Evolutionary conservation across 2,888 invertebrate genomes (phyloP).

Genomic region (Pimpla rufipes): DNA sequence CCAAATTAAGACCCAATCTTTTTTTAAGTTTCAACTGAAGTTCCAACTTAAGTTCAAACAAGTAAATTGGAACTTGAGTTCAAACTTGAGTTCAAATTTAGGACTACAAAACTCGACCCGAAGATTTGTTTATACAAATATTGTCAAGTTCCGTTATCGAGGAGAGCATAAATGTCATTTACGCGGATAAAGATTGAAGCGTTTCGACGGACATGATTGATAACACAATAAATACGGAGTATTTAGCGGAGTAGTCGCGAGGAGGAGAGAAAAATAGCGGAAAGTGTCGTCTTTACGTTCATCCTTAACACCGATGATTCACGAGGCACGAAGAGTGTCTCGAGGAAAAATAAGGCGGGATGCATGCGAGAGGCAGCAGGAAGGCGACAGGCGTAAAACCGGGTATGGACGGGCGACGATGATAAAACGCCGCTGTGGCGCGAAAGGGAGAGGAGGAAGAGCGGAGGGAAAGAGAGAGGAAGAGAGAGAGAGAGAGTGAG

Average conservation of each 20-base stretch:
- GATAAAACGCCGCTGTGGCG: conserved; percentile 47
- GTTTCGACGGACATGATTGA: conserved; percentile 5
- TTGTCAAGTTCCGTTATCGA: background rate
- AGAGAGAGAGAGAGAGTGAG: conserved; percentile 50
- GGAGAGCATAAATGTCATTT: background rate
- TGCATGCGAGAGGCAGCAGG: conserved; percentile 56
- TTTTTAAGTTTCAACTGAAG: too few relatives aligned
- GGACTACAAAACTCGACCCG: too few relatives aligned
- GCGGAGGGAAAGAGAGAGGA: conserved; percentile 48
- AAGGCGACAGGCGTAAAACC: conserved; percentile 67
- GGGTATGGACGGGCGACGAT: conserved; percentile 49
- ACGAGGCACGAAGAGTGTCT: conserved; percentile 32
- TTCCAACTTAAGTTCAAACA: too few relatives aligned
- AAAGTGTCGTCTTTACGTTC: conserved; percentile 19
- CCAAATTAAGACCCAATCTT: too few relatives aligned
- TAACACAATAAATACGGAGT: conserved; percentile 23
- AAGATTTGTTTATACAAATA: background rate
- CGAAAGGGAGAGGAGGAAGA: conserved; percentile 53
- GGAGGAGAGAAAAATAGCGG: conserved; percentile 1
- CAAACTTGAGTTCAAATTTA: too few relatives aligned
- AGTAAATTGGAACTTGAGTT: too few relatives aligned
- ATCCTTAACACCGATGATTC: conserved; percentile 29
- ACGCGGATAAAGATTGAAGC: background rate
- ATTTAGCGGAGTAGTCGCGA: conserved; percentile 4
- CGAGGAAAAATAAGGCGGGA: conserved; percentile 57